These are phyloP conservation scores for Cosmia pyralina DNA, from an alignment of 2,888 invertebrate species.

Conservation along the genomic window DNA sequence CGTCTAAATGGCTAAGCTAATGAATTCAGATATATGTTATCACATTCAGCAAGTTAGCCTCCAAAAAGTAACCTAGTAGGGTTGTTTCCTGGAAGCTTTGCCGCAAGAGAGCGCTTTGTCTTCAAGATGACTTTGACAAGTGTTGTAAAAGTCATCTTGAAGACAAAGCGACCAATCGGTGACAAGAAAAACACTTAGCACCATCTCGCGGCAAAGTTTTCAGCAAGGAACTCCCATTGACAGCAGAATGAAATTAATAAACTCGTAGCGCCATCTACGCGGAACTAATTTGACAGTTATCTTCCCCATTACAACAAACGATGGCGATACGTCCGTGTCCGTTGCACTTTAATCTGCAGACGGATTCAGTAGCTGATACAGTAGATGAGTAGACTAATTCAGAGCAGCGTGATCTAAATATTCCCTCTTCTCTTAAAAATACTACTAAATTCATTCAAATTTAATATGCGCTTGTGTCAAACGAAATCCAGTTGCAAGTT, in stretches of 20 bases:
- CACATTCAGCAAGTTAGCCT: background rate
- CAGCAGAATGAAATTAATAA: too few relatives aligned
- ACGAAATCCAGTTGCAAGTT: background rate
- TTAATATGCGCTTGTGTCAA: background rate
- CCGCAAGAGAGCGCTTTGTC: too few relatives aligned
- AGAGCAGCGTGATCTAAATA: background rate
- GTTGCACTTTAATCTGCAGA: background rate
- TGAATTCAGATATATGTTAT: background rate
- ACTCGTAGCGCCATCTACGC: too few relatives aligned
- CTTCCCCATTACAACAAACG: background rate
- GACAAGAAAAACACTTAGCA: too few relatives aligned
- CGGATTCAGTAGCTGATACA: background rate
- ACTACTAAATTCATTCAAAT: background rate
- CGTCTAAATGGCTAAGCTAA: background rate
- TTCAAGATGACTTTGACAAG: too few relatives aligned
- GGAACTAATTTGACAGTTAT: too few relatives aligned
- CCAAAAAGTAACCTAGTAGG: background rate
- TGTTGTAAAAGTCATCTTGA: too few relatives aligned
- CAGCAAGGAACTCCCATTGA: too few relatives aligned
- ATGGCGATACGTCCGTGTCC: background rate
- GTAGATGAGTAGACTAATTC: background rate
- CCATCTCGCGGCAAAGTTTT: too few relatives aligned
- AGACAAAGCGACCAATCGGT: too few relatives aligned
- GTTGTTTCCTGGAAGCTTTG: too few relatives aligned
- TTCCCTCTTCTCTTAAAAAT: too few relatives aligned